Base-by-base conservation (phyloP, 2,797 vertebrate genomes). In the Urosaurus nigricauda region DNA sequence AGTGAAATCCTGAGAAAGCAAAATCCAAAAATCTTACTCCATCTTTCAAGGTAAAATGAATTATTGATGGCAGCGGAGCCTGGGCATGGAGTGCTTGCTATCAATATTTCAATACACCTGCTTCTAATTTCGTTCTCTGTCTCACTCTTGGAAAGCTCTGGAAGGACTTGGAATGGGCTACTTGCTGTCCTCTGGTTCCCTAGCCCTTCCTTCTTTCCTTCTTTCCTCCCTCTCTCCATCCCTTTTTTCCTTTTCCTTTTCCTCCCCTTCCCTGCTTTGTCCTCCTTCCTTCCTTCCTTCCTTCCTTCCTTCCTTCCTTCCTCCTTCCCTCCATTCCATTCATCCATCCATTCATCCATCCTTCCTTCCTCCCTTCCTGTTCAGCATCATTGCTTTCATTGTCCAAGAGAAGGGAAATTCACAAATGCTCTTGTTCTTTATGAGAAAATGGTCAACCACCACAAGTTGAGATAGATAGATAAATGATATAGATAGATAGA, bases 61-160 rank as follows among this genome's bases (percentile, higher is more conserved):
- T 98, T 98, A 98, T 98, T 97, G 97, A 98, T 98, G 96, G 92
- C 58, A 68, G 65, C 94, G 95, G 96, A 97, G 97, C 96, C 96
- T 97, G 96, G 97, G 96, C 97, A 98, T 94, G 97, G 96, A 97
- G 98, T 97, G 97, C 96, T 96, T 95, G 96, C 95, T 97, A 99
- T 99, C 98, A 99, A 98, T 98, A 98, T 98, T 98, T 98, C 97
- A 98, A 98, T 97, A 97, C 97, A 96, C 97, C 96, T 95, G 91
- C 95, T 96, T 97, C 96, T 98, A 98, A 98, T 98, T 98, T 98
- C 95, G 97, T 97, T 96, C 97, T 96, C 94, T 79, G 92, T 96
- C 93, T 96, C 83, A 32, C 92, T 93, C 93, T 96, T 94, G 96
- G 94, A 83, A 88, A 92, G 93, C 95, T 94, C 87, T 29, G 35